A percentile compares a stretch with the other conserved stretches of the same genome.
These are phyloP conservation scores for Lepeophtheirus nordmannii DNA, from an alignment of 2,888 invertebrate genomes.

Conservation along the genomic window DNA sequence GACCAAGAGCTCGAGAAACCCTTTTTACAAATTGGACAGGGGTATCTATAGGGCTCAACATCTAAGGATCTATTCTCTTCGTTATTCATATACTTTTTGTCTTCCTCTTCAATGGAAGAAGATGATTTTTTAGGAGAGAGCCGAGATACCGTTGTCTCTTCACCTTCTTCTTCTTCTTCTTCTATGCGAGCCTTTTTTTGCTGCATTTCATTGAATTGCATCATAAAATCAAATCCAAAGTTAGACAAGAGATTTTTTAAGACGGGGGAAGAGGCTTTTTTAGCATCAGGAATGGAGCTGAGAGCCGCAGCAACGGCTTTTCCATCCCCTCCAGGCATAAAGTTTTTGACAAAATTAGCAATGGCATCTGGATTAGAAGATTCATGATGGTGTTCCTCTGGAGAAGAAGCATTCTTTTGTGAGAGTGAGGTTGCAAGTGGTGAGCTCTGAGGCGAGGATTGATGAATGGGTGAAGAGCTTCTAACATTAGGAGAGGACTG, in stretches of 20 bases:
- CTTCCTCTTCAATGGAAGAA: constrained; percentile 29
- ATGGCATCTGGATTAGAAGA: neutral
- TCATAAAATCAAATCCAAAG: constrained; percentile 86
- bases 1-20: constrained; percentile 92
- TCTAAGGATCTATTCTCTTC: no score
- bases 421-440: constrained; percentile 8
- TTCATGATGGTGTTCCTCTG: no score
- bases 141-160: constrained; percentile 22
- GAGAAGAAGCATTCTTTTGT: neutral
- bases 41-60: constrained; percentile 29
- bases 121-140: constrained; percentile 39
- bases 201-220: constrained; percentile 81
- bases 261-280: constrained; percentile 63
- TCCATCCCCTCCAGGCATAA: neutral
- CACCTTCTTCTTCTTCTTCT: constrained; percentile 35
- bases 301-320: constrained; percentile 7
- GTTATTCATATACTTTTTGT: no score
- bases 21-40: constrained; percentile 77
- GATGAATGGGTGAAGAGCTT: neutral
- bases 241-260: constrained; percentile 75
- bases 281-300: neutral
- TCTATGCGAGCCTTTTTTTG: constrained; percentile 42
- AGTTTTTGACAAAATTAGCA: constrained; percentile 8
- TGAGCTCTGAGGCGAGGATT: constrained; percentile 15
- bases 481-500: constrained; percentile 20